Evolutionary conservation across 2,797 vertebrate genomes (phyloP).

Genomic region (Amphiprion clarkii): DNA sequence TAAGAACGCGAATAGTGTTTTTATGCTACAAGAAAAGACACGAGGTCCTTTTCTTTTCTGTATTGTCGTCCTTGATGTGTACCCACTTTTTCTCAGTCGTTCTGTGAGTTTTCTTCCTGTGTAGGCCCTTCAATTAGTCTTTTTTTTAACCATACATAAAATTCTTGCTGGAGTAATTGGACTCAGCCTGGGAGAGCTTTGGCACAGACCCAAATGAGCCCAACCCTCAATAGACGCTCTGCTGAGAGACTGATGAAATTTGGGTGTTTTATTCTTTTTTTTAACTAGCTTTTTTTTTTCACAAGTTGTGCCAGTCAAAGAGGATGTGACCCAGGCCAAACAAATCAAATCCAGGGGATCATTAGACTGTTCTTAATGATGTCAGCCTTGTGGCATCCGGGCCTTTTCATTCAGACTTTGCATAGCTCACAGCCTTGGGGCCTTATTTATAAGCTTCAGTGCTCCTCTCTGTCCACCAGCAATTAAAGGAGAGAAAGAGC

Average conservation of each 20-base stretch:
- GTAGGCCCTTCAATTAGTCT: slow-evolving; percentile 52
- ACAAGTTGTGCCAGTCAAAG: slow-evolving; percentile 45
- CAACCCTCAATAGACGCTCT: slow-evolving; percentile 45
- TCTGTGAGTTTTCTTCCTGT: slow-evolving; percentile 35
- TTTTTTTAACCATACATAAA: slow-evolving; percentile 46
- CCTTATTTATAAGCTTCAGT: slow-evolving; percentile 44
- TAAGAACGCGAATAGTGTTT: slow-evolving; percentile 24
- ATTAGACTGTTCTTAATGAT: slow-evolving; percentile 74
- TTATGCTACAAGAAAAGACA: slow-evolving; percentile 26
- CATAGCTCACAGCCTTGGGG: slow-evolving; percentile 41
- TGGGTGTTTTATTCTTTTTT: slow-evolving; percentile 5
- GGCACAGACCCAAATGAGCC: slow-evolving; percentile 62
- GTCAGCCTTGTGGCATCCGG: slow-evolving; percentile 63
- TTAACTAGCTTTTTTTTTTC: not conserved
- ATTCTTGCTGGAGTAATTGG: slow-evolving; percentile 66
- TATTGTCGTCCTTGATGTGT: slow-evolving; percentile 23
- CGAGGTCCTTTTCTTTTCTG: slow-evolving; percentile 9
- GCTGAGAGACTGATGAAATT: slow-evolving; percentile 51
- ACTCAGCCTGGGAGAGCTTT: slow-evolving; percentile 52
- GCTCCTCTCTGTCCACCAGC: slow-evolving; percentile 32
- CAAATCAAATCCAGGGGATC: slow-evolving; percentile 69
- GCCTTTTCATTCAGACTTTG: slow-evolving; percentile 56
- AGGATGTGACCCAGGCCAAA: slow-evolving; percentile 43
- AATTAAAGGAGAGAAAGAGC: slow-evolving; percentile 52
- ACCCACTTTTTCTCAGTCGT: slow-evolving; percentile 28